These are phyloP conservation scores for Campylomormyrus tamandua DNA, from an alignment of 2,113 vertebrate species.

Conservation along the genomic window DNA sequence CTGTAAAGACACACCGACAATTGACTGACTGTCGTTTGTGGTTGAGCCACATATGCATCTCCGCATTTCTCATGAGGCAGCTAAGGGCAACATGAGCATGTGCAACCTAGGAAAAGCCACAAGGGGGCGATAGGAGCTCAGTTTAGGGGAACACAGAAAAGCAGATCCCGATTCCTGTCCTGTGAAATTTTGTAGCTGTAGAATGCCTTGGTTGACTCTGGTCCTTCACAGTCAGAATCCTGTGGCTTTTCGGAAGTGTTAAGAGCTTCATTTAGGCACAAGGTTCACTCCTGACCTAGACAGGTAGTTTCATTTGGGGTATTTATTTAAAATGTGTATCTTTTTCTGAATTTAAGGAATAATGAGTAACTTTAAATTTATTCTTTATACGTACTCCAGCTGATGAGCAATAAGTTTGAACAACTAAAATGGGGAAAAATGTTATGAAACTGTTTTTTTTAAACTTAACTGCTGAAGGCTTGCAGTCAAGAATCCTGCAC, in stretches of 20 bases:
- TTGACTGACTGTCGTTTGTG: background rate
- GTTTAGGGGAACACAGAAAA: background rate
- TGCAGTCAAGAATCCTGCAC: background rate
- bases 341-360: background rate
- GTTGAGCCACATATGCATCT: background rate
- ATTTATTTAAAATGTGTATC: background rate
- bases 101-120: background rate
- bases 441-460: background rate
- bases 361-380: background rate
- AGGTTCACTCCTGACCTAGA: background rate
- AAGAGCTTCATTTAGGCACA: background rate
- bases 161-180: background rate
- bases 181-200: background rate
- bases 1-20: background rate
- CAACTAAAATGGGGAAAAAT: background rate
- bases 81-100: background rate
- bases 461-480: no score
- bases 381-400: background rate
- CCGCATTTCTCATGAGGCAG: background rate
- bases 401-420: background rate
- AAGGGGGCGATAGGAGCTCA: background rate
- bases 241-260: background rate
- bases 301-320: background rate
- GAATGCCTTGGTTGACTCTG: background rate
- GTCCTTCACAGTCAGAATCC: background rate